Percentiles rank a stretch among this genome's conserved stretches.
Evolutionary conservation across 1,140 invertebrate species (phyloP).

Genomic region (Trichonephila inaurata): DNA sequence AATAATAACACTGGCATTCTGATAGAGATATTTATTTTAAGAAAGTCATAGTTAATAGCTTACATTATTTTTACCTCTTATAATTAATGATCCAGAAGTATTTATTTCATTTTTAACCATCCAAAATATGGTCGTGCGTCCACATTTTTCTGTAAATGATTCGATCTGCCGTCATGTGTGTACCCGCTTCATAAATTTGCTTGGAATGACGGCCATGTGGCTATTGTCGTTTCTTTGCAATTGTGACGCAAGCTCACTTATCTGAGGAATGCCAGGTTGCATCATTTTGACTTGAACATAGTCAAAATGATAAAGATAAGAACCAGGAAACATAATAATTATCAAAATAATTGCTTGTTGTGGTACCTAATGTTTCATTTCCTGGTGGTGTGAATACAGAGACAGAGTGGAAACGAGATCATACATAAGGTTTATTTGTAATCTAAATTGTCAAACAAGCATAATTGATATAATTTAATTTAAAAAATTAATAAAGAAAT

Average conservation of each 20-base stretch:
- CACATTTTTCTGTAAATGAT: background rate
- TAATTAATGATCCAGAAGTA: background rate
- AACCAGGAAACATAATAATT: background rate
- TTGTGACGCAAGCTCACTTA: background rate
- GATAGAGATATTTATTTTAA: too few relatives aligned
- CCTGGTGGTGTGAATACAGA: too few relatives aligned
- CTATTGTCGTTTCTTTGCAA: background rate
- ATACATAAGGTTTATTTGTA: too few relatives aligned
- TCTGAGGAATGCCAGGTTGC: background rate
- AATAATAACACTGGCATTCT: too few relatives aligned
- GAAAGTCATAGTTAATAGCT: too few relatives aligned
- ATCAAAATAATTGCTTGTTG: background rate
- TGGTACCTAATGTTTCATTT: too few relatives aligned
- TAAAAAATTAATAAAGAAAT: too few relatives aligned
- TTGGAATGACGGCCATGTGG: background rate
- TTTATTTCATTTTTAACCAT: background rate
- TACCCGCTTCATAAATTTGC: background rate
- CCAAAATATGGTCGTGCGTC: background rate
- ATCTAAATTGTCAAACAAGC: too few relatives aligned
- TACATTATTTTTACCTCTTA: too few relatives aligned
- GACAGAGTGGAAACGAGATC: too few relatives aligned
- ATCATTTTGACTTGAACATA: background rate
- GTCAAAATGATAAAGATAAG: background rate
- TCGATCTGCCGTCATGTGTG: background rate
- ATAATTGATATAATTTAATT: too few relatives aligned